Base-by-base conservation (phyloP, 2,888 invertebrate genomes). In the Agrilus cyanescens region DNA sequence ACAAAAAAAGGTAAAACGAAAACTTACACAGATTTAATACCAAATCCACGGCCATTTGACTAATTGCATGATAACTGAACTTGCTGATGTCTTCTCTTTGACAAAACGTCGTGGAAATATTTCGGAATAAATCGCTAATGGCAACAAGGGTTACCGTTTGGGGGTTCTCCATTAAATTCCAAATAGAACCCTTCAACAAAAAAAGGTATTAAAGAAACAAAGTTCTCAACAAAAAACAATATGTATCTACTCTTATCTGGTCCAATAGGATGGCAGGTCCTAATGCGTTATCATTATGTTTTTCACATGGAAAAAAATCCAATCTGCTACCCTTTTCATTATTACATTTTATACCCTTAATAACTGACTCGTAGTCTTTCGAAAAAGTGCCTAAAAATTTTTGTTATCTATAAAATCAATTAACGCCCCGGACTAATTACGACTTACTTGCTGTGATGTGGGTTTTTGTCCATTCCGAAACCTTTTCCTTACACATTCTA, bases 391-490 rank as follows among this genome's bases (percentile, higher is more conserved):
- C 60, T 46, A 54, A 42, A 44, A 50, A 36, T 12, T 39, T 25
- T 12, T 29, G 30, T n/a, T 42, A 32, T 39, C 2, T 12, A 13
- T 34, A 10, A 39, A 15, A 39, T 36, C n/a, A 18, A 12, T 33
- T 7, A 37, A 37, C 13, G 35, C 25, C n/a, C n/a, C n/a, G n/a
- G 18, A 40, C 30, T 14, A 39, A 20, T 15, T 37, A 45, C 38
- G 31, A 40, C 40, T 39, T 45, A 58, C 59, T 55, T 36, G 53
- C 31, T 33, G 53, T 59, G 1, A 75, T 59, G 49, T 76, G 75
- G 0, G 70, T 62, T 14, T 67, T 61, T 2, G 73, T 64, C 79
- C 79, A 80, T 25, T 75, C 70, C 34, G 67, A 58, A 15, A 78
- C 67, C 38, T 74, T 68, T 12, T 69, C 66, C 32, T 58, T 55